Percentiles rank a stretch among this genome's conserved stretches.
phyloP scores from a whole-genome alignment of 2,113 vertebrate genomes.

The Trichechus manatus region DNA sequence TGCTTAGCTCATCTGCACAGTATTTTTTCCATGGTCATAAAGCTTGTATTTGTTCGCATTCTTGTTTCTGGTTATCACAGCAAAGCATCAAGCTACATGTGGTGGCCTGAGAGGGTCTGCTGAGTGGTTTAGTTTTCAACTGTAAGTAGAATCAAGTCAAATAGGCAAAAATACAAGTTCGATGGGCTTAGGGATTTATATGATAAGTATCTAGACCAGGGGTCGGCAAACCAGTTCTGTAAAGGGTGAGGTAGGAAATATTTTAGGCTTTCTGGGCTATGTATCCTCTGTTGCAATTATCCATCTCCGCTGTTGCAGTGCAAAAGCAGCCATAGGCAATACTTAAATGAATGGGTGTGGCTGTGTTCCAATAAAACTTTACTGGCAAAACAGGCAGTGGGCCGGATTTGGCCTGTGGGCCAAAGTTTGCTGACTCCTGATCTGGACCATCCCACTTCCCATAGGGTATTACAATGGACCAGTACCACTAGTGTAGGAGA shows the following conservation, averaged over 20 bases:
- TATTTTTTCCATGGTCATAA: neutral
- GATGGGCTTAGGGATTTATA: neutral
- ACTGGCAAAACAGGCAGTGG: neutral
- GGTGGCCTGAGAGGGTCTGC: neutral
- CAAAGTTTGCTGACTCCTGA: neutral
- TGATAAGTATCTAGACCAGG: neutral
- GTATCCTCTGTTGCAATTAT: neutral
- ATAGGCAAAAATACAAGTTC: neutral
- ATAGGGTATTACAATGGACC: fast-evolving
- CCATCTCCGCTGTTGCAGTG: neutral
- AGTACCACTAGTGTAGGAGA: neutral
- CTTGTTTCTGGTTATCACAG: neutral
- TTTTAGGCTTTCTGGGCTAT: neutral
- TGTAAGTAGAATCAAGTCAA: neutral
- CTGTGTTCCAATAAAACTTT: neutral
- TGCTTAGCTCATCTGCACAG: neutral
- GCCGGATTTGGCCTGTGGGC: neutral
- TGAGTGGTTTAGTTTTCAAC: neutral
- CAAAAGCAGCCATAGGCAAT: neutral
- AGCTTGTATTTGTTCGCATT: neutral
- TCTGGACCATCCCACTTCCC: too few relatives aligned
- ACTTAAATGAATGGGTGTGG: neutral
- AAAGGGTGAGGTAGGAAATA: neutral
- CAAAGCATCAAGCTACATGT: neutral
- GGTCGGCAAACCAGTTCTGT: neutral